Base-by-base conservation (phyloP, 2,888 invertebrate species). In the Trisateles emortualis region DNA sequence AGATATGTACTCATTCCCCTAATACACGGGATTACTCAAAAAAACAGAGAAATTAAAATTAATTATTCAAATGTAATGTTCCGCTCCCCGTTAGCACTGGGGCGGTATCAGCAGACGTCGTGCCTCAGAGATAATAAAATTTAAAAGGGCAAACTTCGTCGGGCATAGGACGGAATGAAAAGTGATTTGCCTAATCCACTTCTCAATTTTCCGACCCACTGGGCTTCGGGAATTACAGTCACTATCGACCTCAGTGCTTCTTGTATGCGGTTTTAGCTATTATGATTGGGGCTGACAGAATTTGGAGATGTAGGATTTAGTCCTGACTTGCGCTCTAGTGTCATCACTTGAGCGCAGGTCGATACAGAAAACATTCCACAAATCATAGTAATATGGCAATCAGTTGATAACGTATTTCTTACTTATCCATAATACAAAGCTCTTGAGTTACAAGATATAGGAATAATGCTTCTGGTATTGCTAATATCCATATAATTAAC, bases 181-280 rank as follows among this genome's bases (percentile, higher is more conserved):
- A 92, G 89, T 91, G 90, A 92, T 92, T 92, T 92, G 87, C 89
- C 86, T 92, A 90, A 92, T 92, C 90, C 90, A 89, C 87, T 91
- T 88, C 89, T 86, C 90, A 90, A 91, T 92, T 91, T 91, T 89
- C 89, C 87, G 67, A 82, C 74, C 83, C 90, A 88, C 85, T 87
- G 88, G 78, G 71, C 79, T 70, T 71, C 64, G 45, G 76, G 80
- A 80, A 82, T 84, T 83, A 80, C 81, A 79, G 69, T 75, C 76
- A 79, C 81, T 82, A 83, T 81, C 77, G 76, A 72, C 74, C 74
- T 47, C 76, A 75, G 59, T 72, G 68, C 64, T 59, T 54, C 56
- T 67, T 67, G 59, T 66, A 54, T 70, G 57, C 43, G 49, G 53
- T 64, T 55, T 41, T 11, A 19, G 5, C 14, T 32, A 36, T 36